Percentiles rank a stretch among this genome's conserved stretches.
Conservation (phyloP, 2,888 invertebrate genomes). For the Cerceris ruficornis region DNA sequence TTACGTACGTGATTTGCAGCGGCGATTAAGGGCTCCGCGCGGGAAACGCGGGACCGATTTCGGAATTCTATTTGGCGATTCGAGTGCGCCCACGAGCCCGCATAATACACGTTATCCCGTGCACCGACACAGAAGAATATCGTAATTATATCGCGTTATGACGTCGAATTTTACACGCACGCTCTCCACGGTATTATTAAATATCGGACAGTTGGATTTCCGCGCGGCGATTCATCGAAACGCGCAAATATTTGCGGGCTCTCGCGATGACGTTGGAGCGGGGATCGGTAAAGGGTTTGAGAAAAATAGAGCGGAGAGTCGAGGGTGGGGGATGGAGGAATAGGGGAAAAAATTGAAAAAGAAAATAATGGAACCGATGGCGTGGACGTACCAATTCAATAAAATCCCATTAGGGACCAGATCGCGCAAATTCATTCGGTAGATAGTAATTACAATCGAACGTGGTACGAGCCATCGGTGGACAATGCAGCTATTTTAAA, state of each 20-base stretch:
- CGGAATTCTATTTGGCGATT: conserved; percentile 27
- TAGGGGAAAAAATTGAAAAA: not conserved
- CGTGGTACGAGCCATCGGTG: conserved; percentile 14
- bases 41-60: conserved; percentile 7
- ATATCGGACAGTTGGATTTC: conserved; percentile 27
- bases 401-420: conserved; percentile 59
- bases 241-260: conserved; percentile 52
- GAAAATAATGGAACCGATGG: conserved; percentile 35
- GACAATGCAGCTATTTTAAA: conserved; percentile 26
- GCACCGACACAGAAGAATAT: not conserved
- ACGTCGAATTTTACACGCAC: conserved; percentile 12
- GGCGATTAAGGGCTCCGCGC: conserved; percentile 19
- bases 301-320: conserved; percentile 5
- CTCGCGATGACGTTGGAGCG: not conserved
- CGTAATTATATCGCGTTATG: conserved; percentile 7
- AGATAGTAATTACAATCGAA: conserved; percentile 55
- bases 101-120: conserved; percentile 1
- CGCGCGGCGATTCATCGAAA: conserved; percentile 31
- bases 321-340: not conserved
- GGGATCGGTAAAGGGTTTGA: no score
- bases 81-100: not conserved
- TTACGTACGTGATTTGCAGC: conserved; percentile 22
- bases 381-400: conserved; percentile 54
- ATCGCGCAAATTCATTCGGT: conserved; percentile 56
- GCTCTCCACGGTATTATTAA: conserved; percentile 45